Evolutionary conservation across 2,888 invertebrate species (phyloP).

Genomic region (Apodemia mormo): DNA sequence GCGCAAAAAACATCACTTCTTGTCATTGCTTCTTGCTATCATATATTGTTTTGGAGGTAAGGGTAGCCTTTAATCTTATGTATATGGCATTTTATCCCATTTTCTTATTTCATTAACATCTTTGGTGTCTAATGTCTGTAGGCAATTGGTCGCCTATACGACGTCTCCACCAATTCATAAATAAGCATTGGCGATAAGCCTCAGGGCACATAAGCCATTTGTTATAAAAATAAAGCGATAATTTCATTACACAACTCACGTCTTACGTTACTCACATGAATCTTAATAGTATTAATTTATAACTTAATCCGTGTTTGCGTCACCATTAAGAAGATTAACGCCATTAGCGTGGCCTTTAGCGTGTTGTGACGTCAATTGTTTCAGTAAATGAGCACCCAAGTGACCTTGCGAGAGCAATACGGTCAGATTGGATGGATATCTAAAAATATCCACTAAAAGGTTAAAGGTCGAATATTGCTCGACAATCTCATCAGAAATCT

Average conservation of each 20-base stretch:
- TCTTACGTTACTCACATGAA: neutral
- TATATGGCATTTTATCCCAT: no score
- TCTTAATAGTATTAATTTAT: neutral
- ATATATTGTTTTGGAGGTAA: no score
- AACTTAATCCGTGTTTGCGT: slow-evolving; percentile 3
- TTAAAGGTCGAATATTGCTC: slow-evolving; percentile 57
- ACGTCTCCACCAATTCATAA: no score
- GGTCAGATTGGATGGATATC: slow-evolving; percentile 51
- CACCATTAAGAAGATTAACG: slow-evolving; percentile 55
- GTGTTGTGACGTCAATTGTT: slow-evolving; percentile 74
- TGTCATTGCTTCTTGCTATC: no score
- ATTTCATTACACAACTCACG: neutral
- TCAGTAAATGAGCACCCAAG: slow-evolving; percentile 67
- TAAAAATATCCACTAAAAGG: slow-evolving; percentile 68
- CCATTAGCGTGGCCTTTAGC: slow-evolving; percentile 64
- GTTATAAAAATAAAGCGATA: no score
- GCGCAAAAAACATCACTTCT: no score
- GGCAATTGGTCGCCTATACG: no score
- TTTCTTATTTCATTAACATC: no score
- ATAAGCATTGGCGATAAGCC: no score
- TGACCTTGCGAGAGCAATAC: slow-evolving; percentile 60
- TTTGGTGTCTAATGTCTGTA: no score
- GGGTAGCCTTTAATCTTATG: no score
- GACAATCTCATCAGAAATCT: neutral
- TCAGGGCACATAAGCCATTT: no score